Percentiles rank a stretch among this genome's conserved stretches.
Evolutionary conservation across 2,797 vertebrate species (phyloP).

Genomic region (Emys orbicularis): DNA sequence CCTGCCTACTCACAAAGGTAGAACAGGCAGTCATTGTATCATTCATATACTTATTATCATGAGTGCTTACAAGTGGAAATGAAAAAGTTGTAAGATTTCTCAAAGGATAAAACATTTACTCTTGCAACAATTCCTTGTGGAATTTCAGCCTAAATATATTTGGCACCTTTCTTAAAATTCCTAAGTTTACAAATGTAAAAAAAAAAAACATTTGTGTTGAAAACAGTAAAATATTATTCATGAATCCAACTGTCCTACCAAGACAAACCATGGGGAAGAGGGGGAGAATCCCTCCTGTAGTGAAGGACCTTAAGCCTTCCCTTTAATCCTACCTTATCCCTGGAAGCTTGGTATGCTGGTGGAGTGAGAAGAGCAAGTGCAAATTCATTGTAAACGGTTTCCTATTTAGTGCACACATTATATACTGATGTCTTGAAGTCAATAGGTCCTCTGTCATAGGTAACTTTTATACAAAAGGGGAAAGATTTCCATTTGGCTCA

Average conservation of each 20-base stretch:
- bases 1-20: neutral
- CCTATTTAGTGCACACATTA: neutral
- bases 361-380: neutral
- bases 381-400: neutral
- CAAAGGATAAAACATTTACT: neutral
- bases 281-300: neutral
- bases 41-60: neutral
- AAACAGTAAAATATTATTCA: neutral
- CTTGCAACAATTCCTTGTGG: neutral
- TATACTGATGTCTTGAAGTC: neutral
- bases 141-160: neutral
- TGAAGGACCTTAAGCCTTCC: neutral
- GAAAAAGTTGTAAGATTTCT: neutral
- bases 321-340: neutral
- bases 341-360: neutral
- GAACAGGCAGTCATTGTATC: neutral
- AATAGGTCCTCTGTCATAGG: accelerated
- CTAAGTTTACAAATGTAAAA: too few species aligned
- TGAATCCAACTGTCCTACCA: neutral
- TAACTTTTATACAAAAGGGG: neutral
- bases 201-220: too few species aligned
- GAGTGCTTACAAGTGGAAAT: neutral
- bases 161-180: neutral
- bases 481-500: neutral
- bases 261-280: neutral